Percentiles rank a stretch among this genome's conserved stretches.
phyloP scores from a whole-genome alignment of 2,113 vertebrate genomes.

The Campylomormyrus tamandua region DNA sequence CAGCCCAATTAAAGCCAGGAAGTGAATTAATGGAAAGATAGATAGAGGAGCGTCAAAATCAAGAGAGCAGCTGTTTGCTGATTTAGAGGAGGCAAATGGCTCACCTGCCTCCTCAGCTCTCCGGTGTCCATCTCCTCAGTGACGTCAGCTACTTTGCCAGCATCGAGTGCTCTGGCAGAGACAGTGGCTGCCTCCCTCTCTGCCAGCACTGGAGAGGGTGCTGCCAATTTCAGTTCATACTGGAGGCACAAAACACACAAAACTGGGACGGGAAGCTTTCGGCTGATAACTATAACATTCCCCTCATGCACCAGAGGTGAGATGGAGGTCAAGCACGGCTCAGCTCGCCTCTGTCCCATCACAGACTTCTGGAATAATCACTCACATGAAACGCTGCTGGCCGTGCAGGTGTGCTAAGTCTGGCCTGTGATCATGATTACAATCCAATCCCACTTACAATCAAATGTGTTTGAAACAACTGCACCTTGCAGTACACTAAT shows the following conservation, averaged over 20 bases:
- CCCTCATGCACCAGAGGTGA: not conserved
- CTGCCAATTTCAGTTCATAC: slow-evolving; percentile 37
- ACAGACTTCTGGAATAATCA: slow-evolving; percentile 3
- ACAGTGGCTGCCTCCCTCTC: slow-evolving; percentile 18
- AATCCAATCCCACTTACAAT: slow-evolving; percentile 50
- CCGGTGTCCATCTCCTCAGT: slow-evolving; percentile 31
- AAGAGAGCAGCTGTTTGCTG: not conserved
- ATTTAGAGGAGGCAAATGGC: slow-evolving; percentile 16
- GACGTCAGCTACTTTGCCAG: slow-evolving; percentile 35
- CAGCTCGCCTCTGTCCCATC: not conserved
- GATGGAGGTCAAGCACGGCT: not conserved
- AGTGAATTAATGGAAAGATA: not conserved
- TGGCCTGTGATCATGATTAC: slow-evolving; percentile 53
- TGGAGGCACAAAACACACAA: slow-evolving; percentile 32
- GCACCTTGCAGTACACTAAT: slow-evolving; percentile 35
- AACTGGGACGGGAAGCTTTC: not conserved
- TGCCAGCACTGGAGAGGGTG: not conserved
- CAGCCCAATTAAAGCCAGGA: not conserved
- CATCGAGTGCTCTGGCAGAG: slow-evolving; percentile 15
- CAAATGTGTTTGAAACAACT: slow-evolving; percentile 48
- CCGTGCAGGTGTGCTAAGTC: slow-evolving; percentile 53
- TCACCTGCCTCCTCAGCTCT: slow-evolving; percentile 54
- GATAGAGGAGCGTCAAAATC: not conserved
- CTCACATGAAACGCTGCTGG: slow-evolving; percentile 38
- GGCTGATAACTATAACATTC: not conserved